Percentiles rank a stretch among this genome's conserved stretches.
These are phyloP conservation scores for Epinephelus coioides DNA, from an alignment of 2,797 vertebrate genomes.

Conservation along the genomic window DNA sequence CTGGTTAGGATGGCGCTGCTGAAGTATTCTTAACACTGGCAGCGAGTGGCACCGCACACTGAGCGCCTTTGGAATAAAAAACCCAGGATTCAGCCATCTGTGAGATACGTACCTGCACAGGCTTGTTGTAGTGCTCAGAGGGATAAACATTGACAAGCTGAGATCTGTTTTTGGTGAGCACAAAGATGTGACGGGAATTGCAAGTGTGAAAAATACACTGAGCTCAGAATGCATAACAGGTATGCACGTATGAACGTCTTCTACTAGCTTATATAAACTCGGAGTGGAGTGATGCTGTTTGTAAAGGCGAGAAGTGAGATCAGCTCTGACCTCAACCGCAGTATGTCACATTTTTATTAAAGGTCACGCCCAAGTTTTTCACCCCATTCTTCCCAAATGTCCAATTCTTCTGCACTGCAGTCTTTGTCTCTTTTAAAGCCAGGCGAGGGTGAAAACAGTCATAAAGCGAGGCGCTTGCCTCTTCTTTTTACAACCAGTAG, in stretches of 20 bases:
- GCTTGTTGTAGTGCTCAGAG: slow-evolving; percentile 40
- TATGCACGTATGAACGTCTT: background rate
- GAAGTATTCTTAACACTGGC: slow-evolving; percentile 59
- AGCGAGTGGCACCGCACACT: slow-evolving; percentile 38
- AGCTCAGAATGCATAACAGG: background rate
- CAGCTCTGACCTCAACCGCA: background rate
- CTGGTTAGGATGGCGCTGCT: slow-evolving; percentile 57
- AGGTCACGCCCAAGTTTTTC: slow-evolving; percentile 9
- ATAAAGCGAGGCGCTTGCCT: background rate
- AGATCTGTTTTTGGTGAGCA: slow-evolving; percentile 42
- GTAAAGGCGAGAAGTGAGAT: background rate
- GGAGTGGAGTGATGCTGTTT: background rate
- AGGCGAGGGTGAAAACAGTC: background rate
- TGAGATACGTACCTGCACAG: slow-evolving; percentile 53
- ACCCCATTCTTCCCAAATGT: background rate
- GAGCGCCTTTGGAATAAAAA: slow-evolving; percentile 28
- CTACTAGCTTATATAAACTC: too few relatives aligned
- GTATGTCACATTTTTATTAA: background rate
- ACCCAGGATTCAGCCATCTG: slow-evolving; percentile 42
- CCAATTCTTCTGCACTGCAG: slow-evolving; percentile 8
- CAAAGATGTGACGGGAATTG: slow-evolving; percentile 11
- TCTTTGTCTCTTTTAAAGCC: background rate
- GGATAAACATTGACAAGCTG: slow-evolving; percentile 28
- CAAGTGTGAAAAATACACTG: slow-evolving; percentile 3
- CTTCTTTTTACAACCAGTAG: background rate